Evolutionary conservation across 2,113 vertebrate species (phyloP).

Genomic region (Atlantisia rogersi): DNA sequence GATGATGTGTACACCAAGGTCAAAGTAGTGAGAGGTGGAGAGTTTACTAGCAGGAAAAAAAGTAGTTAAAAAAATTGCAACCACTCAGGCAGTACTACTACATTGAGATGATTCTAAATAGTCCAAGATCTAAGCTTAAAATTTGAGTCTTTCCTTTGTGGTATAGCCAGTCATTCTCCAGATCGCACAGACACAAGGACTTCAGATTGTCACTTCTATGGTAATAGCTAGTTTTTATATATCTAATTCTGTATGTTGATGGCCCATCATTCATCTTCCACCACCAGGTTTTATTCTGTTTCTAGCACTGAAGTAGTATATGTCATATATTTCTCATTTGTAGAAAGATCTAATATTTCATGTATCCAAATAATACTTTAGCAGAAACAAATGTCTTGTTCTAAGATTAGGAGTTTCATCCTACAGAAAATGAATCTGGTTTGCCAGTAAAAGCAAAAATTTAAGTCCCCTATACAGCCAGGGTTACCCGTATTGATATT

Average conservation of each 20-base stretch:
- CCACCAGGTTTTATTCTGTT: background rate
- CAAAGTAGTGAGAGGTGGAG: background rate
- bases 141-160: background rate
- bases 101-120: background rate
- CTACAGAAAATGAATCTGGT: background rate
- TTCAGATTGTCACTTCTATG: background rate
- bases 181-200: background rate
- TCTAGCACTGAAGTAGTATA: background rate
- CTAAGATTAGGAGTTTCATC: background rate
- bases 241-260: background rate
- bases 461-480: background rate
- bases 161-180: background rate
- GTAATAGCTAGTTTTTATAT: background rate
- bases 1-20: background rate
- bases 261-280: background rate
- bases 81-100: background rate
- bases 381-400: background rate
- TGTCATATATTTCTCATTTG: background rate
- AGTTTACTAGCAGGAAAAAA: background rate
- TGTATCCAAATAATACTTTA: background rate
- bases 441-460: background rate
- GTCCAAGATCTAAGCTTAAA: background rate
- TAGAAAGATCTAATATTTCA: background rate
- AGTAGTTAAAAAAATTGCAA: background rate
- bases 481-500: constrained; percentile 32